Evolutionary conservation across 2,797 vertebrate genomes (phyloP).

Genomic region (Chrysolophus pictus): DNA sequence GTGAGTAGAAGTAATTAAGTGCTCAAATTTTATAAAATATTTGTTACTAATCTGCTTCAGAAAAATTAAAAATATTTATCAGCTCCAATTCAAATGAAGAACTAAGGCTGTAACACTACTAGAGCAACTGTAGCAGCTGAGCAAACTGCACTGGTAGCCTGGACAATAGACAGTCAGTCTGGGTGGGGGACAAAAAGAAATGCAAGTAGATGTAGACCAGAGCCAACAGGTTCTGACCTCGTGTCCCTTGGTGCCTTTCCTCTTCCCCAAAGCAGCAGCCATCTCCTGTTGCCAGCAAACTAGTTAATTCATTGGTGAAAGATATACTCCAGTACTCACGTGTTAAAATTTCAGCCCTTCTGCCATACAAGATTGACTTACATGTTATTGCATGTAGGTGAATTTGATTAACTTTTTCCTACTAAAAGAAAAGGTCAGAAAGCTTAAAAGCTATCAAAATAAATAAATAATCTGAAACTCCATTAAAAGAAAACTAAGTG

Average conservation of each 20-base stretch:
- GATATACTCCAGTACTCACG: background rate
- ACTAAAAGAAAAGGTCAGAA: background rate
- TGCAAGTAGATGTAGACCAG: background rate
- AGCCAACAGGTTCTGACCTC: background rate
- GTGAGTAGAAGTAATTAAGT: background rate
- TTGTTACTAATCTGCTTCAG: background rate
- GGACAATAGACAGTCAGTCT: background rate
- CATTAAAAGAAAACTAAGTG: constrained; percentile 2
- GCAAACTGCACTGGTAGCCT: background rate
- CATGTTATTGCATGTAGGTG: background rate
- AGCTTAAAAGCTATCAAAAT: background rate
- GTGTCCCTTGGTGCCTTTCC: background rate
- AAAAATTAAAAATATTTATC: constrained; percentile 19
- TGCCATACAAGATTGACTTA: background rate
- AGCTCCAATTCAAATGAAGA: background rate
- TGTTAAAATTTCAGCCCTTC: background rate
- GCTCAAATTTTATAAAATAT: background rate
- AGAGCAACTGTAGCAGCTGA: background rate
- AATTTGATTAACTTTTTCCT: constrained; percentile 1
- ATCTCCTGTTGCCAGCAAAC: background rate
- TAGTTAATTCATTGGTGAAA: background rate
- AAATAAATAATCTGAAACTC: background rate
- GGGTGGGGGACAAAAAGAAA: background rate
- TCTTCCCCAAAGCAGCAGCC: background rate
- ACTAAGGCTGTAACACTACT: background rate